Conservation (phyloP, 2,888 invertebrate species). For the Atethmia centrago region DNA sequence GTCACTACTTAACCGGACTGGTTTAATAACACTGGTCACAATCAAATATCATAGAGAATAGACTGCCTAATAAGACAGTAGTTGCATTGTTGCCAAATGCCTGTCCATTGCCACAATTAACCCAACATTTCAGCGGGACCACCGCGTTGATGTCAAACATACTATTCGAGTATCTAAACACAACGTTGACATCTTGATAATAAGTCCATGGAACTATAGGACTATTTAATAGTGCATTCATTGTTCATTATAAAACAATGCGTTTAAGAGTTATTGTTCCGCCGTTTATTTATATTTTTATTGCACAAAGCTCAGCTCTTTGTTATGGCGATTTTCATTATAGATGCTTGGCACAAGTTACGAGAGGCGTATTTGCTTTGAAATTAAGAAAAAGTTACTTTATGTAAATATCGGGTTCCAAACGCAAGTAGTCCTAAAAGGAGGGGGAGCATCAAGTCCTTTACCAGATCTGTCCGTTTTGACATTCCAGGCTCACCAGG, state of each 20-base stretch:
- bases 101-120: background rate
- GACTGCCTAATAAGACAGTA: background rate
- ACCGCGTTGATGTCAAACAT: background rate
- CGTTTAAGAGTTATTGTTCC: constrained; percentile 77
- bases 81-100: constrained; percentile 21
- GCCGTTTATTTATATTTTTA: constrained; percentile 82
- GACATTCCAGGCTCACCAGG: too few species aligned
- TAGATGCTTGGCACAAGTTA: constrained; percentile 66
- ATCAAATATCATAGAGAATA: background rate
- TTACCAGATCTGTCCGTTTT: too few species aligned
- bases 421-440: too few species aligned
- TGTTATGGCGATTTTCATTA: constrained; percentile 79
- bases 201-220: constrained; percentile 33
- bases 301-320: constrained; percentile 75
- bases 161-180: background rate
- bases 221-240: constrained; percentile 66
- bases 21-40: background rate
- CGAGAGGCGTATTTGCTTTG: constrained; percentile 9
- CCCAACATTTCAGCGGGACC: background rate
- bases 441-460: too few species aligned
- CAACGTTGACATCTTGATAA: constrained; percentile 49
- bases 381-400: background rate
- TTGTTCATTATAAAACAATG: constrained; percentile 80
- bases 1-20: too few species aligned
- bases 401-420: too few species aligned